Evolutionary conservation across 2,888 invertebrate genomes (phyloP).

Genomic region (Molorchus minor): DNA sequence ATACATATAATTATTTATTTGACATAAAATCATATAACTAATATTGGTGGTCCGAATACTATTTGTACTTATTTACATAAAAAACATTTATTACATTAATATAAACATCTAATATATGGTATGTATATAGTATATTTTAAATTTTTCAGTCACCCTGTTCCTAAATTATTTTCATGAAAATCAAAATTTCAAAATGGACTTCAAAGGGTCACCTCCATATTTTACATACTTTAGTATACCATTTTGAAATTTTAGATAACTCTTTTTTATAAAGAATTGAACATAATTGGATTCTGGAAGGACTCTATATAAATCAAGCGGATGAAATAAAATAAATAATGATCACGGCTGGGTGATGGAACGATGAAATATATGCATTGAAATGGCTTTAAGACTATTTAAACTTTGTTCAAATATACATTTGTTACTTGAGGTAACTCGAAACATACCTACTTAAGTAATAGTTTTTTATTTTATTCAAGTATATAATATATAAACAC

Average conservation of each 20-base stretch:
- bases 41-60: constrained; percentile 34
- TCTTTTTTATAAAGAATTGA: constrained; percentile 10
- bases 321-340: constrained; percentile 41
- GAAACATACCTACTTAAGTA: constrained; percentile 55
- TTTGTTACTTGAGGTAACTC: constrained; percentile 51
- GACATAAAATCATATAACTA: constrained; percentile 26
- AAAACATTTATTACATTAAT: constrained; percentile 40
- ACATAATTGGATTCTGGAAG: constrained; percentile 35
- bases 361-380: constrained; percentile 49
- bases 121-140: constrained; percentile 38
- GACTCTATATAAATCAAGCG: constrained; percentile 31
- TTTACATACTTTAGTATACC: constrained; percentile 27
- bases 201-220: too few species aligned
- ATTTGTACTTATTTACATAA: constrained; percentile 44
- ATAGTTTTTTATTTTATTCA: constrained; percentile 45
- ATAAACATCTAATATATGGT: constrained; percentile 42
- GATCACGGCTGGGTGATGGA: constrained; percentile 42
- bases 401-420: constrained; percentile 51
- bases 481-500: constrained; percentile 20
- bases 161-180: constrained; percentile 21
- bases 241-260: constrained; percentile 31
- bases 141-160: constrained; percentile 43
- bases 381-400: constrained; percentile 45
- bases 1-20: constrained; percentile 3
- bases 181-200: constrained; percentile 33